phyloP scores from a whole-genome alignment of 2,888 invertebrate species.

The Myopa tessellatipennis region DNA sequence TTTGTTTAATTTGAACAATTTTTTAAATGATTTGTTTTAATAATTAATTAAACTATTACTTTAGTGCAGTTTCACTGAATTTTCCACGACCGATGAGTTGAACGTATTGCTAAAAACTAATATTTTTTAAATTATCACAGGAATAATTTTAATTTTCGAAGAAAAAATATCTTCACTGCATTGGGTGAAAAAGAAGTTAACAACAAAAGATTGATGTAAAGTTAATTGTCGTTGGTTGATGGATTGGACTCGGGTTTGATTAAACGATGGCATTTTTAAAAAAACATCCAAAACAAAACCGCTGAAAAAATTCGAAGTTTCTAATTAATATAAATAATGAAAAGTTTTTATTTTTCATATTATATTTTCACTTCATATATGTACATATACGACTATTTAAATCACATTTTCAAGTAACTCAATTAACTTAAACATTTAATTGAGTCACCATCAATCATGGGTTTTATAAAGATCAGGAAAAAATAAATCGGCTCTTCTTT shows the following conservation, averaged over 20 bases:
- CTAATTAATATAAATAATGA: background rate
- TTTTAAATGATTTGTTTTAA: background rate
- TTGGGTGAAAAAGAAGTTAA: background rate
- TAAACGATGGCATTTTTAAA: too few species aligned
- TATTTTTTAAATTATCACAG: constrained; percentile 38
- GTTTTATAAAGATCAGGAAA: background rate
- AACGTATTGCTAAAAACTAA: constrained; percentile 54
- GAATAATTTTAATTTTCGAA: constrained; percentile 29
- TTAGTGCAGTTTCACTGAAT: too few species aligned
- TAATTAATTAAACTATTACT: constrained; percentile 8
- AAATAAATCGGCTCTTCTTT: too few species aligned
- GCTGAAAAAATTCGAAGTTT: background rate
- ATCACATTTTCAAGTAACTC: too few species aligned
- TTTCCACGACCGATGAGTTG: constrained; percentile 46
- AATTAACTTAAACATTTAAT: background rate
- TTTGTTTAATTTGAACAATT: too few species aligned
- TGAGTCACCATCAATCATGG: constrained; percentile 12
- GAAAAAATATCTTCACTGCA: constrained; percentile 14
- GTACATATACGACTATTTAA: too few species aligned
- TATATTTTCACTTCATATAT: too few species aligned
- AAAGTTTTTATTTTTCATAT: too few species aligned
- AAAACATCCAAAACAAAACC: too few species aligned
- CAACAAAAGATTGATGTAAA: background rate
- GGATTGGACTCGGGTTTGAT: too few species aligned
- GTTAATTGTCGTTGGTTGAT: background rate